These are phyloP conservation scores for Lasioglossum pauxillum DNA, from an alignment of 2,888 invertebrate genomes.

Conservation along the genomic window DNA sequence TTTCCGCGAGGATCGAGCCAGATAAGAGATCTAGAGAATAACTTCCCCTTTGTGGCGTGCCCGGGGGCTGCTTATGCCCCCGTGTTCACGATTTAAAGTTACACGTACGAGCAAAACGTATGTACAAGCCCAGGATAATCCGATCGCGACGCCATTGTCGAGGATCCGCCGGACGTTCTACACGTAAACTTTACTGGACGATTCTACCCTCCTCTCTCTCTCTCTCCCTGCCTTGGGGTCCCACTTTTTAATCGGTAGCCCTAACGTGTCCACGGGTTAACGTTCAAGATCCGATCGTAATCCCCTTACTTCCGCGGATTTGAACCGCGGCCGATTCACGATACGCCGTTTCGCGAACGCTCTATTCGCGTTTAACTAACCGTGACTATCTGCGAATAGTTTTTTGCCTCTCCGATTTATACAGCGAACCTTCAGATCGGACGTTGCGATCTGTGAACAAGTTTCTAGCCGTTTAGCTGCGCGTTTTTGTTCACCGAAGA, in stretches of 20 bases:
- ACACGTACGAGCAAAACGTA: constrained; percentile 53
- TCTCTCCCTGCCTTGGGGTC: not conserved
- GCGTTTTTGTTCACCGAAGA: not conserved
- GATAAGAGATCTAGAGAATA: constrained; percentile 73
- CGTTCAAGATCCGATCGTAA: constrained; percentile 56
- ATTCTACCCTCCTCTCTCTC: not conserved
- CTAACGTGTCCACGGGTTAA: constrained; percentile 32
- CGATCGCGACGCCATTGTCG: constrained; percentile 65
- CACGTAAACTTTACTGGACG: constrained; percentile 30
- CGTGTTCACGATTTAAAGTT: constrained; percentile 64
- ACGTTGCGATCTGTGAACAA: not conserved
- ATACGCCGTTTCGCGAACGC: constrained; percentile 35
- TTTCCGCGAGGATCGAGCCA: constrained; percentile 71
- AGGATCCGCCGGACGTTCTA: constrained; percentile 49
- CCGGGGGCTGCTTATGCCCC: constrained; percentile 49
- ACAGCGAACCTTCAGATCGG: not conserved
- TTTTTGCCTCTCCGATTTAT: not conserved
- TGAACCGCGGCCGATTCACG: constrained; percentile 57
- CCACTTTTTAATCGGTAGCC: constrained; percentile 42
- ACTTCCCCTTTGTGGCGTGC: constrained; percentile 65
- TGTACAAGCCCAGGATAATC: constrained; percentile 63
- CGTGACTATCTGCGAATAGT: not conserved
- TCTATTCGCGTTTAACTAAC: constrained; percentile 37
- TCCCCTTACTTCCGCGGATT: constrained; percentile 70
- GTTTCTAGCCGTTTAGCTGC: not conserved